These are phyloP conservation scores for Dendrocincla tyrannina DNA, from an alignment of 2,797 vertebrate genomes.

Conservation along the genomic window DNA sequence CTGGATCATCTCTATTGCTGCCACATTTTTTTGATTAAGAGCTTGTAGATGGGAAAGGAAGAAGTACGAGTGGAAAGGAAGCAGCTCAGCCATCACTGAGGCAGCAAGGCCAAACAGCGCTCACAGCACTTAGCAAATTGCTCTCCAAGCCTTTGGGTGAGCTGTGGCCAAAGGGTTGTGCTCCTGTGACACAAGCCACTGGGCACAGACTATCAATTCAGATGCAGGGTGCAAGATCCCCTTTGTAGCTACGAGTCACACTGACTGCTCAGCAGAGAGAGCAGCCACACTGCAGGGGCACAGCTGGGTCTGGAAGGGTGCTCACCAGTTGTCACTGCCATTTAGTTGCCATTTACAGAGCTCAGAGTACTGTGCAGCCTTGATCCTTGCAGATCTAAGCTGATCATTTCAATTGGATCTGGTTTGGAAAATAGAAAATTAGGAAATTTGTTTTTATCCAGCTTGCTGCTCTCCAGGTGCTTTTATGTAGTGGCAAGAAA, in stretches of 20 bases:
- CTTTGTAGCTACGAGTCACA: background rate
- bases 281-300: rapidly evolving
- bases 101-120: background rate
- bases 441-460: background rate
- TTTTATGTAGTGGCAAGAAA: background rate
- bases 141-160: background rate
- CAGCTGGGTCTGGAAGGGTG: background rate
- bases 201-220: background rate
- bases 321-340: background rate
- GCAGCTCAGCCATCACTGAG: background rate
- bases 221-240: rapidly evolving
- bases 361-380: background rate
- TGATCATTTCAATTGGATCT: background rate
- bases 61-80: background rate
- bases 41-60: background rate
- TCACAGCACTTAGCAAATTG: background rate
- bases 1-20: background rate
- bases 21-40: background rate
- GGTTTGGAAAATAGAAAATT: background rate
- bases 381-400: background rate
- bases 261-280: background rate
- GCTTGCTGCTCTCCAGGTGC: background rate
- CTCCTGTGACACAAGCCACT: background rate
- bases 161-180: background rate
- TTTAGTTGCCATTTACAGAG: background rate